phyloP scores from a whole-genome alignment of 2,888 invertebrate genomes.

The Xestoiulus laeticollis region DNA sequence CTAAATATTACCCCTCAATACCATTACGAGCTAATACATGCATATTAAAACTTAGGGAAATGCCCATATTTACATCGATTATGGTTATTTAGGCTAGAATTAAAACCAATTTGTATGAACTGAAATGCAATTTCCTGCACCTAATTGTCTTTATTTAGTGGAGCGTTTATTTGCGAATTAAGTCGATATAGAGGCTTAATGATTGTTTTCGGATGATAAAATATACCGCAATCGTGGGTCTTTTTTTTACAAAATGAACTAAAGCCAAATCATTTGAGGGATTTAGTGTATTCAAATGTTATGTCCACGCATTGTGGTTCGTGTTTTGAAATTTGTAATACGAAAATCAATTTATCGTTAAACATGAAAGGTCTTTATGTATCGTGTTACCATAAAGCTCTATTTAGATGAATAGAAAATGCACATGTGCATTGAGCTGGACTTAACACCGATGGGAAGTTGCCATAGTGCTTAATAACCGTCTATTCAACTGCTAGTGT shows the following conservation, averaged over 20 bases:
- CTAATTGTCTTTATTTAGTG: not conserved
- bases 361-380: not conserved
- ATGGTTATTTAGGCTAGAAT: too few species aligned
- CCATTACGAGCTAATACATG: too few species aligned
- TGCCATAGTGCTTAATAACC: not conserved
- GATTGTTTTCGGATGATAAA: not conserved
- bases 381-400: not conserved
- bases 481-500: not conserved
- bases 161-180: not conserved
- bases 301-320: not conserved
- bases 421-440: not conserved
- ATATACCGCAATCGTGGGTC: not conserved
- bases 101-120: not conserved
- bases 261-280: not conserved
- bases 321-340: not conserved
- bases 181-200: not conserved
- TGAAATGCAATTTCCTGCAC: not conserved
- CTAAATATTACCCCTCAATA: too few species aligned
- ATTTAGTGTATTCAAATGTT: not conserved
- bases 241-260: not conserved
- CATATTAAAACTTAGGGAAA: too few species aligned
- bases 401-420: not conserved
- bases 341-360: not conserved
- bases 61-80: too few species aligned
- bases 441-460: not conserved